These are phyloP conservation scores for Paralichthys olivaceus DNA, from an alignment of 2,113 vertebrate genomes.

Conservation along the genomic window DNA sequence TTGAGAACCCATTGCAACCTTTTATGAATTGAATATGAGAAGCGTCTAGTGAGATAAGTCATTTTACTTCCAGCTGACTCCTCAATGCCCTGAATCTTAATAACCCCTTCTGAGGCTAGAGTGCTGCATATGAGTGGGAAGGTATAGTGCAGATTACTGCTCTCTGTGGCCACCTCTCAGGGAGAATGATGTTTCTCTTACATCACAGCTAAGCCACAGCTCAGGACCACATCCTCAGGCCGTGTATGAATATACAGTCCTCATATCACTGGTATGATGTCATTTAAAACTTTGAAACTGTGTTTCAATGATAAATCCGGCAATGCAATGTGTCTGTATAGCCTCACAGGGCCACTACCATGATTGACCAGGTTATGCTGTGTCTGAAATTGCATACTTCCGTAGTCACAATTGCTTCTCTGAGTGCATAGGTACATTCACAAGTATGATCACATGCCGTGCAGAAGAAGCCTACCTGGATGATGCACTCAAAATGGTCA, in stretches of 20 bases:
- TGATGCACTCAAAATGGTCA: no score
- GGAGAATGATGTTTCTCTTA: not conserved
- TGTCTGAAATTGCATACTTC: no score
- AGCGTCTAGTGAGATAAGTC: constrained; percentile 18
- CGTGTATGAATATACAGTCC: no score
- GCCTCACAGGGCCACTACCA: no score
- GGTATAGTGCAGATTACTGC: constrained; percentile 1
- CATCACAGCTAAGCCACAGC: not conserved
- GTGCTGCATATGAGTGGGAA: not conserved
- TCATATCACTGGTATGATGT: not conserved
- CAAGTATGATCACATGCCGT: no score
- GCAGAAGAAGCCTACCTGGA: no score
- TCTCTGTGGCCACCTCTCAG: constrained; percentile 12
- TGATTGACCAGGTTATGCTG: no score
- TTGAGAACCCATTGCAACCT: constrained; percentile 27
- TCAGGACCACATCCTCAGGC: not conserved
- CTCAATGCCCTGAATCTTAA: constrained; percentile 37
- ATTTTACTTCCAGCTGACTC: constrained; percentile 23
- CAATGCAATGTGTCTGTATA: no score
- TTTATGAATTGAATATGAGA: constrained; percentile 27
- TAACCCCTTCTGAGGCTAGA: constrained; percentile 31
- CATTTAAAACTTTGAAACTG: no score
- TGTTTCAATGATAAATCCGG: no score
- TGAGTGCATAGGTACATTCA: no score
- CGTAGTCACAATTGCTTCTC: no score